Conservation (phyloP, 2,113 vertebrate species). For the Callaeas wilsoni region DNA sequence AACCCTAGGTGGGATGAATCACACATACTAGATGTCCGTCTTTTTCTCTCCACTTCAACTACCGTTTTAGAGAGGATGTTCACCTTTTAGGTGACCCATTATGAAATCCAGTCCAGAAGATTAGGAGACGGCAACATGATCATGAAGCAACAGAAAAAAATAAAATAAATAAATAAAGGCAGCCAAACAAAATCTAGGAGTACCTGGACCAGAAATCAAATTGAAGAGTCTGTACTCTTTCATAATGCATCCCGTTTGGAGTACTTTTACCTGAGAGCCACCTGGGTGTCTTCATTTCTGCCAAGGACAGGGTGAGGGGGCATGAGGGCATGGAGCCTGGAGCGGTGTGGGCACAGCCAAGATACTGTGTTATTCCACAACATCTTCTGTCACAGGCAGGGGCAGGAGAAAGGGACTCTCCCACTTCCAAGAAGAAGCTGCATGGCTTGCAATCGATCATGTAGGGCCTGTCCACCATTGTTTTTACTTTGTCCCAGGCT, state of each 20-base stretch:
- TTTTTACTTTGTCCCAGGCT: not conserved
- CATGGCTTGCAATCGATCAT: not conserved
- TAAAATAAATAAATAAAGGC: not conserved
- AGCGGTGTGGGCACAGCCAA: not conserved
- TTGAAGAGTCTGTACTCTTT: not conserved
- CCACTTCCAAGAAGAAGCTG: not conserved
- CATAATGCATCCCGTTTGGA: not conserved
- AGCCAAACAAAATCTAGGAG: not conserved
- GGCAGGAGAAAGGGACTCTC: not conserved
- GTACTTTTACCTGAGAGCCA: not conserved
- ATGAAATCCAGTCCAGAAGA: not conserved
- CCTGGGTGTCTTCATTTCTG: not conserved
- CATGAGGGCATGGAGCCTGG: not conserved
- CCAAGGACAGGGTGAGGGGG: not conserved
- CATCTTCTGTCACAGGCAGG: not conserved
- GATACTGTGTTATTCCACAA: too few relatives aligned
- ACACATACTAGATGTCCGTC: not conserved
- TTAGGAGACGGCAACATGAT: not conserved
- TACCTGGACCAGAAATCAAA: not conserved
- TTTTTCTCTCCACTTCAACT: not conserved
- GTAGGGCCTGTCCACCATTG: not conserved
- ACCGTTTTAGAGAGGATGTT: not conserved
- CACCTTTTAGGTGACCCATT: not conserved
- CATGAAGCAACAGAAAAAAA: not conserved
- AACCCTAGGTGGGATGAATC: not conserved